Evolutionary conservation across 2,113 vertebrate species (phyloP).

Genomic region (Parotia lawesii): DNA sequence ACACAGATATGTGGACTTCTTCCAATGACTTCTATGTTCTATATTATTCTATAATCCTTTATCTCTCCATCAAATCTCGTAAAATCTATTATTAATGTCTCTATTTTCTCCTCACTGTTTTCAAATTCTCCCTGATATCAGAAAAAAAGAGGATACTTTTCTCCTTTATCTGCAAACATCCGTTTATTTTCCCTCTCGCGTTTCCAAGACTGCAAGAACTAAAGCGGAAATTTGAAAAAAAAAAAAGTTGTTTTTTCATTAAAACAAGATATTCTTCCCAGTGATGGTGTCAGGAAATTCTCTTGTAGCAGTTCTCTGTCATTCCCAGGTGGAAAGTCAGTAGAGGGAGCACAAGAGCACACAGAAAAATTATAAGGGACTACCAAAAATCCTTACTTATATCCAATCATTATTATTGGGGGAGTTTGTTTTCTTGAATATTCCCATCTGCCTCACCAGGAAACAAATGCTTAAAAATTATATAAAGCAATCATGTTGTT

Average conservation of each 20-base stretch:
- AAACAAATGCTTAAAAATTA: not conserved
- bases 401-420: rapidly evolving
- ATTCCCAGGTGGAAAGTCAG: conserved; percentile 15
- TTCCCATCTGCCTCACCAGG: not conserved
- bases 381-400: not conserved
- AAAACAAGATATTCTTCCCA: not conserved
- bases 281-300: not conserved
- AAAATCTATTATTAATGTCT: not conserved
- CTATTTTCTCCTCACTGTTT: not conserved
- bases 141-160: not conserved
- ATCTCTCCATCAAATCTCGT: not conserved
- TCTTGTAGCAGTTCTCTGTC: not conserved
- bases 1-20: not conserved
- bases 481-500: rapidly evolving
- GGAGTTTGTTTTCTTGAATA: not conserved
- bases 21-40: not conserved
- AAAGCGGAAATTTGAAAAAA: not conserved
- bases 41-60: not conserved
- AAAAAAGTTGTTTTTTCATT: not conserved
- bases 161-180: not conserved
- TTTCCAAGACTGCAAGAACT: not conserved
- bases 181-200: not conserved
- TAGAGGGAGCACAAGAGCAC: conserved; percentile 62
- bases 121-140: not conserved
- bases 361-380: not conserved